These are phyloP conservation scores for Hippopotamus amphibius DNA, from an alignment of 2,113 vertebrate genomes.

Conservation along the genomic window DNA sequence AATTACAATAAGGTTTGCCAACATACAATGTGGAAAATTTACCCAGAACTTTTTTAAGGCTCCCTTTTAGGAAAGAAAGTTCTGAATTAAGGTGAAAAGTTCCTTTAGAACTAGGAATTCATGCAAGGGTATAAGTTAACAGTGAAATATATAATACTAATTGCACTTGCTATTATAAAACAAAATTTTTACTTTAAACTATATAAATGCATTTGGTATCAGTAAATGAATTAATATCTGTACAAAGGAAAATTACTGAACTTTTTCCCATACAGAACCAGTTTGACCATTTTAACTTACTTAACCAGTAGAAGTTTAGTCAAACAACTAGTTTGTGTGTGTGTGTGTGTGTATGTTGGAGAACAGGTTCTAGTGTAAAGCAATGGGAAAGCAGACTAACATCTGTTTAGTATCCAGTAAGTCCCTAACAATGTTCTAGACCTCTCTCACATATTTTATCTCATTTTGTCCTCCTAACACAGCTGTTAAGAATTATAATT, in stretches of 20 bases:
- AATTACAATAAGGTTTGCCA: background rate
- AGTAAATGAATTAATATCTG: background rate
- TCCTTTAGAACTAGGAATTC: background rate
- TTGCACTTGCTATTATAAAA: background rate
- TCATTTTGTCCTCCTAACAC: slow-evolving; percentile 7
- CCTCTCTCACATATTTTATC: slow-evolving; percentile 37
- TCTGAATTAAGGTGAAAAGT: background rate
- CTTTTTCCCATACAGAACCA: background rate
- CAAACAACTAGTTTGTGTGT: background rate
- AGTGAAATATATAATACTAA: background rate
- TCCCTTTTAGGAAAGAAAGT: background rate
- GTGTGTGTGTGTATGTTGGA: accelerated
- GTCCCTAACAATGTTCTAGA: background rate
- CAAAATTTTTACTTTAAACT: background rate
- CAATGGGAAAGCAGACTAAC: background rate
- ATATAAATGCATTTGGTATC: background rate
- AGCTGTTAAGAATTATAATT: slow-evolving; percentile 24
- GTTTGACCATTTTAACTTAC: background rate
- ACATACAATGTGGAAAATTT: background rate
- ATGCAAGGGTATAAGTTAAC: background rate
- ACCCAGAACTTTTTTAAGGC: background rate
- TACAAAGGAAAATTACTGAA: background rate
- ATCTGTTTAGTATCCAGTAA: background rate
- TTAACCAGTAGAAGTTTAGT: background rate
- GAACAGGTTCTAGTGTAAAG: background rate